phyloP scores from a whole-genome alignment of 2,888 invertebrate genomes.

The Melinaea marsaeus region DNA sequence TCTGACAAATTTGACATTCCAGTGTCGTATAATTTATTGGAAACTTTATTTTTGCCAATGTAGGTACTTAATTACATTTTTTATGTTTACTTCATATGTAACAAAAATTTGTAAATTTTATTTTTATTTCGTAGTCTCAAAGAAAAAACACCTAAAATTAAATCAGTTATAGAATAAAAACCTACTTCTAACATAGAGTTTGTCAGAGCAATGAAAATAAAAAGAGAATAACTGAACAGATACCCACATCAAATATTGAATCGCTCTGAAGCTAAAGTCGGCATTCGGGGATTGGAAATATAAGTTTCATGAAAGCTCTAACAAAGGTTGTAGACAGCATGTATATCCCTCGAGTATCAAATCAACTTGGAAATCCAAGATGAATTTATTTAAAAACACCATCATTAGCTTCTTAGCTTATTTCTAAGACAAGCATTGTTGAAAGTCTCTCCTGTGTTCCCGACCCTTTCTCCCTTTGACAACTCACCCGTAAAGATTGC shows the following conservation, averaged over 20 bases:
- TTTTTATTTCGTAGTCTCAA: too few species aligned
- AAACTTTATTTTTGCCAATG: too few species aligned
- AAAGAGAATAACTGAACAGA: conserved; percentile 29
- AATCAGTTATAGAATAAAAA: too few species aligned
- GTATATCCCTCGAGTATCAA: conserved; percentile 23
- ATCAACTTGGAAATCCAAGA: conserved; percentile 33
- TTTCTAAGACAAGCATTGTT: conserved; percentile 77
- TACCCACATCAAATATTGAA: conserved; percentile 21
- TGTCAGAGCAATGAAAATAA: conserved; percentile 8
- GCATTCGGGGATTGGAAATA: conserved; percentile 10
- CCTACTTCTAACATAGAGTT: conserved; percentile 1
- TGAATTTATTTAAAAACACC: conserved; percentile 69
- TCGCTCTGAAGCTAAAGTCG: conserved; percentile 3
- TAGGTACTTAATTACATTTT: too few species aligned
- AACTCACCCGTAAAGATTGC: conserved; percentile 77
- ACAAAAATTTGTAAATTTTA: too few species aligned
- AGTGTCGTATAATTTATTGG: too few species aligned
- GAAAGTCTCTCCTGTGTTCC: conserved; percentile 74
- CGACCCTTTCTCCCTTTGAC: conserved; percentile 77
- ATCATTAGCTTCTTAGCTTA: conserved; percentile 73
- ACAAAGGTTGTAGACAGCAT: conserved; percentile 17
- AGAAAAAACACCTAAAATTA: too few species aligned
- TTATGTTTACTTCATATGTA: too few species aligned
- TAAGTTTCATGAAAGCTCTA: conserved; percentile 17
- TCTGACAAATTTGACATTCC: too few species aligned